Evolutionary conservation across 2,113 vertebrate species (phyloP).

Genomic region (Periophthalmodon schlosseri): DNA sequence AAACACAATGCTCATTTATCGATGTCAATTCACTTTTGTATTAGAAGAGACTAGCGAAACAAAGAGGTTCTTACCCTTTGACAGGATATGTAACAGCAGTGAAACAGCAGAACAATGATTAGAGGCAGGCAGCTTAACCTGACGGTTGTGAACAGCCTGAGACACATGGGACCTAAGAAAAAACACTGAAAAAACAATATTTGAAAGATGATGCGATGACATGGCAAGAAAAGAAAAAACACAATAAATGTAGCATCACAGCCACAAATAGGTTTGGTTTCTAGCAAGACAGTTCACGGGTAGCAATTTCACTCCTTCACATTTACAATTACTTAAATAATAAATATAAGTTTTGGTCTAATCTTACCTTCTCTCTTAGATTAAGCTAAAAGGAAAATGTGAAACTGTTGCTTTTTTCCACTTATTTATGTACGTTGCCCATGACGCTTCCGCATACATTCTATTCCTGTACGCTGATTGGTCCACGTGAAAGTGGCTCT

Average conservation of each 20-base stretch:
- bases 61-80: constrained; percentile 31
- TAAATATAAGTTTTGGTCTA: background rate
- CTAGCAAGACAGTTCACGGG: too few relatives aligned
- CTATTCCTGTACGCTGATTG: constrained; percentile 14
- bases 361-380: background rate
- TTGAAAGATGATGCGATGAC: too few relatives aligned
- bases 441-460: background rate
- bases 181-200: background rate
- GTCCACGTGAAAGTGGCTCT: constrained; percentile 29
- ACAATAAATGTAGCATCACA: too few relatives aligned
- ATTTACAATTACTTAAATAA: background rate
- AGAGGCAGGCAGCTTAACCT: background rate
- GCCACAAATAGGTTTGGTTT: too few relatives aligned
- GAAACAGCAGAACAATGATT: constrained; percentile 17
- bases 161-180: constrained; percentile 40
- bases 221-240: too few relatives aligned
- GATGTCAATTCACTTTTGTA: background rate
- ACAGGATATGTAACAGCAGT: background rate
- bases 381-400: background rate
- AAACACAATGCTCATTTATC: background rate
- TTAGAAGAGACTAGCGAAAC: background rate
- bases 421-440: background rate
- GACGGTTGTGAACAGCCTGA: background rate
- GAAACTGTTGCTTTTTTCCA: background rate
- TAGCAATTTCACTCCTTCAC: background rate